These are phyloP conservation scores for Scaptomyza polygonia DNA, from an alignment of 2,888 invertebrate genomes.

Conservation along the genomic window DNA sequence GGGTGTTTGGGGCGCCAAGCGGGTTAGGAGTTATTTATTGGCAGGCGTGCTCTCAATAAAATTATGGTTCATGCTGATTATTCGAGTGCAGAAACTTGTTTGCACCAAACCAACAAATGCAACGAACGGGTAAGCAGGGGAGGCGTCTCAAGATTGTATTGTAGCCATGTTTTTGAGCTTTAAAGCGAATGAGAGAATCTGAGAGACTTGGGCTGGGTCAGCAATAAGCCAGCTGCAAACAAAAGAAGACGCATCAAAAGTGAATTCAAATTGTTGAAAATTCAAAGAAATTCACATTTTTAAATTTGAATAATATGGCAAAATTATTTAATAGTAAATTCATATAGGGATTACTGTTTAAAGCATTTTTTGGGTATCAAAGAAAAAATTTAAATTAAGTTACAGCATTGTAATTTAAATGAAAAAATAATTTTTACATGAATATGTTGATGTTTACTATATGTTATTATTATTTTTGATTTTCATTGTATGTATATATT, in stretches of 20 bases:
- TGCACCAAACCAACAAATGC: conserved; percentile 38
- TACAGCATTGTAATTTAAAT: no score
- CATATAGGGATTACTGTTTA: no score
- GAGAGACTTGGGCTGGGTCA: conserved; percentile 13
- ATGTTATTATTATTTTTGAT: no score
- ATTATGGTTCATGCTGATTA: conserved; percentile 79
- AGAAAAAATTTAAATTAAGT: no score
- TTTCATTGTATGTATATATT: no score
- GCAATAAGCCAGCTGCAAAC: conserved; percentile 29
- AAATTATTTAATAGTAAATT: no score
- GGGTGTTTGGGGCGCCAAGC: conserved; percentile 4
- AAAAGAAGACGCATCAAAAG: conserved; percentile 66
- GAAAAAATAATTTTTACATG: no score
- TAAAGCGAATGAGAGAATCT: conserved; percentile 12
- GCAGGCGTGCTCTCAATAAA: conserved; percentile 79
- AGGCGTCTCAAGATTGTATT: conserved; percentile 50
- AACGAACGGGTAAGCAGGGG: not conserved
- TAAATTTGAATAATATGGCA: no score
- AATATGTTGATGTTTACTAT: no score
- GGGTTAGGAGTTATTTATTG: conserved; percentile 72
- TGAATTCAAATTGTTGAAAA: conserved; percentile 44
- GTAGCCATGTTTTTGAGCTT: conserved; percentile 59
- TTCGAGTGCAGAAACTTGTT: conserved; percentile 79
- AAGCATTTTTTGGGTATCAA: no score
- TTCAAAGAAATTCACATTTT: no score